Base-by-base conservation (phyloP, 2,888 invertebrate genomes). In the Cataglyphis albicans region DNA sequence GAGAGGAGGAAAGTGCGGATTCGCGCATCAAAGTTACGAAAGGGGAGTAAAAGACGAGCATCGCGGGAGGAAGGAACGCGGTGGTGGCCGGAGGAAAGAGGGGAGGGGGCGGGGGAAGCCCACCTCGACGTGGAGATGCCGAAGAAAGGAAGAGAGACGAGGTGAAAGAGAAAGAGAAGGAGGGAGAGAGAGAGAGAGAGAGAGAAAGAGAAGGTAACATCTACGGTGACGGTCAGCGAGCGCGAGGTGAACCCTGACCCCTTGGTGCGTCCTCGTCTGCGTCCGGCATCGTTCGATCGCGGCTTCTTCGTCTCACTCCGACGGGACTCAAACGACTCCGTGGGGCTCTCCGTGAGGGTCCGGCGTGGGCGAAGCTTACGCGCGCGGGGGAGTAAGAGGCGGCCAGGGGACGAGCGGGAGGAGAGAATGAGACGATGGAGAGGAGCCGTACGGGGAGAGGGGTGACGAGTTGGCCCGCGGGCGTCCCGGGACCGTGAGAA, bases 401-500 rank as follows among this genome's bases (percentile, higher is more conserved):
- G 86, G 82, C 29, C 41, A 41, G 52, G 44, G 32, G 35, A 6
- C 9, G 67, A 41, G 81, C 85, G 90, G 86, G 88, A 88, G 87
- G 91, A 86, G 89, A 90, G 88, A 84, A 88, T 81, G 72, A 81
- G 87, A 83, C 83, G 75, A 68, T 57, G 81, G 64, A 85, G 87
- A 84, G 89, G 84, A 81, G 81, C 86, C 72, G 83, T 55, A 75
- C 74, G 85, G 85, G 78, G 87, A 84, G 87, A 89, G 90, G 90
- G 90, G 92, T 91, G 92, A 92, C 93, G 93, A 92, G 93, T 93
- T 94, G 93, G 94, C 94, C 94, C 94, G 94, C 94, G 93, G 94
- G 94, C 94, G 93, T 94, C 94, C 93, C 90, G 94, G 90, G 94
- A 94, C 94, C 94, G 94, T 94, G 94, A 94, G 94, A 94, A 94